A percentile compares a stretch with the other conserved stretches of the same genome.
Conservation (phyloP, 2,888 invertebrate species). For the Sminthurinus aureus region DNA sequence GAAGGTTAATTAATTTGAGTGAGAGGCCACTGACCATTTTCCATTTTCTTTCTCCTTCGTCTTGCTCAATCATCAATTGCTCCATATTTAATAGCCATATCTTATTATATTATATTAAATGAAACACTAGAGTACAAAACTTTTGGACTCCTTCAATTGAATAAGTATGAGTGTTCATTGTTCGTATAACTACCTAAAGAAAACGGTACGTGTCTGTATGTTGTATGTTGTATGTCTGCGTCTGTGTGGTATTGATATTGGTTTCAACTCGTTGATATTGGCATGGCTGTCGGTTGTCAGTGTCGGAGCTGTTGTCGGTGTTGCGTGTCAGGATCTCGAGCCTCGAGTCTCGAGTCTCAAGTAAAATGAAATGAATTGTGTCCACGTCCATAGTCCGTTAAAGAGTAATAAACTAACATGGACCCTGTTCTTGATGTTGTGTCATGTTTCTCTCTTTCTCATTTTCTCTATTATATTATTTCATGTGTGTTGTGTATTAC, state of each 20-base stretch:
- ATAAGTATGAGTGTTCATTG: no score
- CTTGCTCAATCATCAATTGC: no score
- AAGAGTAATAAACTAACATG: neutral
- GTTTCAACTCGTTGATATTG: no score
- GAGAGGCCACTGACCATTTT: neutral
- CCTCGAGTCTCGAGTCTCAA: no score
- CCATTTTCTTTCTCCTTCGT: neutral
- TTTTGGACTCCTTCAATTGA: no score
- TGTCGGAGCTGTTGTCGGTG: no score
- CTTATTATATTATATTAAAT: neutral
- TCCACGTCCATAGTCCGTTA: neutral
- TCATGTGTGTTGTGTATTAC: neutral
- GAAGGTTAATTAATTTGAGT: conserved; percentile 35
- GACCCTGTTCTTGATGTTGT: neutral
- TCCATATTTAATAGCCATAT: neutral
- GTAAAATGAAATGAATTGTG: conserved; percentile 1
- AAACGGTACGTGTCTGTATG: neutral
- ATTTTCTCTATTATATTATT: neutral
- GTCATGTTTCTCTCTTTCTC: neutral
- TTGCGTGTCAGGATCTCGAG: no score
- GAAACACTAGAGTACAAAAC: neutral
- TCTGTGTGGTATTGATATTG: no score
- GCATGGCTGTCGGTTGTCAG: no score
- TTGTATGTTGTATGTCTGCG: no score
- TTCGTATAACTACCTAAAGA: no score